Percentiles rank a stretch among this genome's conserved stretches.
These are phyloP conservation scores for Plotosus lineatus DNA, from an alignment of 2,113 vertebrate species.

Conservation along the genomic window DNA sequence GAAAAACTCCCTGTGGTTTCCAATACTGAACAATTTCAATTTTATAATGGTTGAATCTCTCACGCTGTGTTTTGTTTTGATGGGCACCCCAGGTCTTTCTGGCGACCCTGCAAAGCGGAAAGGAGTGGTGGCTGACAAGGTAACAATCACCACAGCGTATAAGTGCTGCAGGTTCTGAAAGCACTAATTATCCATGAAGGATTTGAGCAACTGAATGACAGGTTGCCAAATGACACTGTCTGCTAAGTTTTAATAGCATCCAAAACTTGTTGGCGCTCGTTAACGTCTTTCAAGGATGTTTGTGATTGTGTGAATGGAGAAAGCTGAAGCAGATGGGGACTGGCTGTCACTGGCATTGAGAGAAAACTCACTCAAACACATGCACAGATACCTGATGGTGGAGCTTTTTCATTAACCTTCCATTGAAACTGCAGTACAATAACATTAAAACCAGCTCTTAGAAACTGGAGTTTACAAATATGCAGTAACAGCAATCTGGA, in stretches of 20 bases:
- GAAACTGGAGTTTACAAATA: neutral
- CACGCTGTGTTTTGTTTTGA: neutral
- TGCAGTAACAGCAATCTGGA: neutral
- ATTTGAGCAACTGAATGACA: neutral
- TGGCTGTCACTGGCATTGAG: neutral
- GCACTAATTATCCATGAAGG: neutral
- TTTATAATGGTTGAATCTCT: neutral
- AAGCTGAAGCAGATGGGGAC: neutral
- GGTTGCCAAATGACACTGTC: neutral
- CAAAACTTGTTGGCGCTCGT: neutral
- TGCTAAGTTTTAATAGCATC: neutral
- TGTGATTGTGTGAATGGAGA: neutral
- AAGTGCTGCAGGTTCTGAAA: neutral
- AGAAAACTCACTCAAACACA: neutral
- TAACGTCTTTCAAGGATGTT: constrained; percentile 1
- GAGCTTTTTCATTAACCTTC: neutral
- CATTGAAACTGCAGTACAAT: neutral
- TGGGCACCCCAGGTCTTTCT: constrained; percentile 76
- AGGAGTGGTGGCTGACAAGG: constrained; percentile 86
- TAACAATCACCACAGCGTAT: constrained; percentile 57
- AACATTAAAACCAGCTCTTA: neutral
- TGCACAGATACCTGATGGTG: neutral
- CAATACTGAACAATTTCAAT: neutral
- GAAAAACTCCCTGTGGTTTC: neutral
- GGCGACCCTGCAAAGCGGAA: constrained; percentile 87